Base-by-base conservation (phyloP, 2,797 vertebrate species). In the Salmo trutta region DNA sequence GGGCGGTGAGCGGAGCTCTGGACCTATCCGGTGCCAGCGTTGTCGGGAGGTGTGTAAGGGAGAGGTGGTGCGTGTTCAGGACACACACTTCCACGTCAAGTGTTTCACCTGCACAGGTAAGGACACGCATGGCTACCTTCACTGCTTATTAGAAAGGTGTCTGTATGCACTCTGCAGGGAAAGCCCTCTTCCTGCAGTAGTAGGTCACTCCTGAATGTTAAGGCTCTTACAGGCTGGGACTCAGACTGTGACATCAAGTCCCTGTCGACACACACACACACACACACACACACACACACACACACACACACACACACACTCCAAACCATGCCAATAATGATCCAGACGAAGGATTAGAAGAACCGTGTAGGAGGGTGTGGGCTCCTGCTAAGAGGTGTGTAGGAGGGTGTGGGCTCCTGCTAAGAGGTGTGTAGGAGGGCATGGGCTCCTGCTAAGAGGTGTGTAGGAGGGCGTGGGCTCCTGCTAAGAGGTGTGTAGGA, bases 91-190 rank as follows among this genome's bases (percentile, higher is more conserved):
- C 88, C 98, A 99, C 84, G 97, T 99, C 92, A 96, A 96, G 91
- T 99, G 98, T 91, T 99, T 99, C 95, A 99, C 97, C 90, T 99
- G 98, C 90, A 96, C 99, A 92, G 97, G 98, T 99, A 97, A 92
- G 95, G 87, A 41, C 21, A 5, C n/a, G 27, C 1, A 7, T 59
- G 10, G 21, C 1, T 64, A 14, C 71, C 24, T 59, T 29, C 16
- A 29, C 71, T 29, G 29, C 14, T 71, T 29, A 71, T 56, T 19
- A 19, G 1, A 56, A 7, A n/a, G 6, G 54, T 16, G 17, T 56
- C n/a, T 5, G 54, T 56, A 5, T 16, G 54, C 7, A 56, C 54
- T 54, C 52, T 54, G 52, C 15, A 54, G 15, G 16, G 16, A 54
- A 54, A 54, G 52, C 52, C 52, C 54, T 56, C 4, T 59, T 59